These are phyloP conservation scores for Nycticebus coucang DNA, from an alignment of 2,113 vertebrate species.

Conservation along the genomic window DNA sequence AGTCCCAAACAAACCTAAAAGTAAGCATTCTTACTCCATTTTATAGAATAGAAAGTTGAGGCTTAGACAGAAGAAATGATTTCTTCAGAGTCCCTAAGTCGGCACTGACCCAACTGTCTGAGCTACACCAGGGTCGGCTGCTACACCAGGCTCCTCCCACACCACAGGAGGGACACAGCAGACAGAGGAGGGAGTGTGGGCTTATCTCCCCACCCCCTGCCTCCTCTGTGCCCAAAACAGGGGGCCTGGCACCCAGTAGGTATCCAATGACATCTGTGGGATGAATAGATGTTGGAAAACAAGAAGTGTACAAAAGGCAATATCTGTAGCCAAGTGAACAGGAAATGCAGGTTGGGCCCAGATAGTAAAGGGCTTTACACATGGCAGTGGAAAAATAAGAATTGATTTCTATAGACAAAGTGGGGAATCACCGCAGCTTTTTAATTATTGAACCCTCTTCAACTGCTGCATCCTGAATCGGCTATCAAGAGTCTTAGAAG, in stretches of 20 bases:
- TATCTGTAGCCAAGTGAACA: background rate
- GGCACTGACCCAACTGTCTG: background rate
- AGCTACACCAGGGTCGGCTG: background rate
- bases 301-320: background rate
- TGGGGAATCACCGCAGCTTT: background rate
- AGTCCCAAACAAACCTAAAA: background rate
- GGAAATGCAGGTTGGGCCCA: background rate
- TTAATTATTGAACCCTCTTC: slow-evolving; percentile 31
- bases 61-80: background rate
- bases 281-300: background rate
- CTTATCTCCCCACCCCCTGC: background rate
- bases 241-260: accelerated
- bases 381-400: background rate
- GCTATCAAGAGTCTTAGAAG: background rate
- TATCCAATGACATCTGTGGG: background rate
- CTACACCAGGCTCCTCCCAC: background rate
- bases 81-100: background rate
- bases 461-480: background rate
- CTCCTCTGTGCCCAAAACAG: background rate
- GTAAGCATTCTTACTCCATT: background rate
- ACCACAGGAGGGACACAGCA: background rate
- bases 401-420: background rate
- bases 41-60: background rate
- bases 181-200: background rate
- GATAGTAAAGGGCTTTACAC: background rate